Base-by-base conservation (phyloP, 2,888 invertebrate species). In the Catonia carolina region DNA sequence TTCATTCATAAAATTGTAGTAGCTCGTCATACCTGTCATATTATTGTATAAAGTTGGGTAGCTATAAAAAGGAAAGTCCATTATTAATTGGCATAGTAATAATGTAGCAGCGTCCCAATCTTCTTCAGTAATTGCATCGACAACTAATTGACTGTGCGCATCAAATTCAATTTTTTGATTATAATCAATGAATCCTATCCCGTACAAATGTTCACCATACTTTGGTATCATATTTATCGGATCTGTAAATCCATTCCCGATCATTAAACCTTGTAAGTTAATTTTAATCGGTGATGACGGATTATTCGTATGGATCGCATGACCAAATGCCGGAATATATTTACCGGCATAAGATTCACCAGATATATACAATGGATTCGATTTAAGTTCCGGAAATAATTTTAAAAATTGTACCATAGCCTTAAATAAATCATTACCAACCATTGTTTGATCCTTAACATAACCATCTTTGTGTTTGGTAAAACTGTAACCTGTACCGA, bases 341-440 rank as follows among this genome's bases (percentile, higher is more conserved):
- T 84, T 84, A 1, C 94, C 93, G 41, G 82, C 92, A 69, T 93
- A 93, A 0, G 91, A 92, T 74, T 95, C 94, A 1, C 95, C 95
- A 0, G 89, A 84, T 0, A 91, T 82, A 74, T 83, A 96, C 71
- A 96, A 93, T 50, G 86, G 85, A 66, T 85, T 85, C 1, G 74
- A 69, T 67, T 81, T 81, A 23, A 86, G 74, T 65, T 89, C 83
- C 0, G 86, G 85, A 70, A 94, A 96, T 1, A 95, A 69, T 62
- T 82, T 76, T 70, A 91, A 92, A 70, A 96, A 89, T 71, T 96
- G 95, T 37, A 76, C 73, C 2, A 93, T 67, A 0, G 86, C 86
- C 53, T 79, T 78, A 67, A 90, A 86, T 6, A 96, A 71, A 70
- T 95, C 85, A 50, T 80, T 78, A 0, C 87, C 93, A 1, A 95